A percentile compares a stretch with the other conserved stretches of the same genome.
These are phyloP conservation scores for Dendrocopos noguchii DNA, from an alignment of 2,113 vertebrate genomes.

Conservation along the genomic window DNA sequence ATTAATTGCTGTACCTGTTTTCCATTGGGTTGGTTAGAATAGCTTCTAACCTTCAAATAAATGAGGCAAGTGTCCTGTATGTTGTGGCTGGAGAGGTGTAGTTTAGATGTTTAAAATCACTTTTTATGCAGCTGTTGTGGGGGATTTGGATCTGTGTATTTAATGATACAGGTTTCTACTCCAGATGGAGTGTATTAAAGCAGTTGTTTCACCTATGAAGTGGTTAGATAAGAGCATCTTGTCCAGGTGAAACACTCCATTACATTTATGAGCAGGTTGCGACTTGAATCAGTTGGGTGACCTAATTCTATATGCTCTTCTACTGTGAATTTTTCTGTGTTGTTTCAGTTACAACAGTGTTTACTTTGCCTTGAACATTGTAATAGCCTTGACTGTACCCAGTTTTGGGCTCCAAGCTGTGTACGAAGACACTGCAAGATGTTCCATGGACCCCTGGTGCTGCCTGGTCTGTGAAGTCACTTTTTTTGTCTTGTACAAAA, in stretches of 20 bases:
- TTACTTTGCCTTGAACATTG: not conserved
- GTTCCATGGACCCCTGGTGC: not conserved
- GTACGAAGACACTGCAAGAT: not conserved
- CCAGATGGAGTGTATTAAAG: not conserved
- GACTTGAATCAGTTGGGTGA: not conserved
- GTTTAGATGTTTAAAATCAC: not conserved
- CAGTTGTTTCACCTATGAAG: not conserved
- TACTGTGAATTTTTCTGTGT: not conserved
- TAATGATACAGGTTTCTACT: not conserved
- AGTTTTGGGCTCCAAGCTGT: fast-evolving
- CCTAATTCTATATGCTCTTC: not conserved
- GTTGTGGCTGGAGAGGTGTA: not conserved
- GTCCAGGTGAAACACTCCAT: not conserved
- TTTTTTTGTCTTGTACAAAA: not conserved
- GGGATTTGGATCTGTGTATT: not conserved
- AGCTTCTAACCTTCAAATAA: not conserved
- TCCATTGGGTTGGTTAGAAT: not conserved
- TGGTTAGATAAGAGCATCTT: not conserved
- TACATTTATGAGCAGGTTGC: not conserved
- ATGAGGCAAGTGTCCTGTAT: too few species aligned
- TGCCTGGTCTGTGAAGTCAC: not conserved
- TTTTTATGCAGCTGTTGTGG: fast-evolving
- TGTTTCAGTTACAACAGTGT: fast-evolving
- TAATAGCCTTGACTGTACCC: not conserved
- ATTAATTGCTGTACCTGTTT: not conserved